A percentile compares a stretch with the other conserved stretches of the same genome.
Evolutionary conservation across 1,140 invertebrate genomes (phyloP).

Genomic region (Drosophila hydei): DNA sequence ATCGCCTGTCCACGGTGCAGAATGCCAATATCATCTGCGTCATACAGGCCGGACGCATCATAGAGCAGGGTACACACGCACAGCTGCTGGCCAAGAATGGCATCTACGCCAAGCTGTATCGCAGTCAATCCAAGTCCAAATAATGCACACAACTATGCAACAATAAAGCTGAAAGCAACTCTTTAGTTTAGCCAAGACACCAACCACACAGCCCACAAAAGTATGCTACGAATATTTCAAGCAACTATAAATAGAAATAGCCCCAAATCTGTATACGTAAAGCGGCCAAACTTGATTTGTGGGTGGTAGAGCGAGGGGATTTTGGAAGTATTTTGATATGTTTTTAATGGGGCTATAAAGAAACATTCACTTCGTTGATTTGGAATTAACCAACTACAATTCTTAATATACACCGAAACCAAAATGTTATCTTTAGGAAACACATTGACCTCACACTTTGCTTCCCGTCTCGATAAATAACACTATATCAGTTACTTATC

Average conservation of each 20-base stretch:
- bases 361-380: no score
- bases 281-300: constrained; percentile 1
- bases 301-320: background rate
- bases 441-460: background rate
- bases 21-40: constrained; percentile 91
- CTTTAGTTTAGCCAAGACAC: constrained; percentile 17
- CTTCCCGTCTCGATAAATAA: background rate
- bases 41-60: constrained; percentile 90
- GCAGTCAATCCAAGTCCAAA: constrained; percentile 76
- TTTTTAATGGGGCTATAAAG: no score
- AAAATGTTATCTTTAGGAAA: background rate
- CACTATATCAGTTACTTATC: constrained; percentile 5
- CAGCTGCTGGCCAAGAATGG: constrained; percentile 90
- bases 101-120: constrained; percentile 90
- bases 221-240: constrained; percentile 20
- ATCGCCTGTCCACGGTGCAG: constrained; percentile 89
- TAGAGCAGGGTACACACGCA: constrained; percentile 92
- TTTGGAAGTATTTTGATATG: background rate
- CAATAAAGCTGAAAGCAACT: background rate
- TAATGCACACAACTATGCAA: constrained; percentile 31
- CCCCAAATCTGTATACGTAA: background rate
- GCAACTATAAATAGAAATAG: constrained; percentile 9
- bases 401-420: background rate
- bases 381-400: background rate
- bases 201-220: constrained; percentile 6